Evolutionary conservation across 2,113 vertebrate species (phyloP).

Genomic region (Mionectes macconnelli): DNA sequence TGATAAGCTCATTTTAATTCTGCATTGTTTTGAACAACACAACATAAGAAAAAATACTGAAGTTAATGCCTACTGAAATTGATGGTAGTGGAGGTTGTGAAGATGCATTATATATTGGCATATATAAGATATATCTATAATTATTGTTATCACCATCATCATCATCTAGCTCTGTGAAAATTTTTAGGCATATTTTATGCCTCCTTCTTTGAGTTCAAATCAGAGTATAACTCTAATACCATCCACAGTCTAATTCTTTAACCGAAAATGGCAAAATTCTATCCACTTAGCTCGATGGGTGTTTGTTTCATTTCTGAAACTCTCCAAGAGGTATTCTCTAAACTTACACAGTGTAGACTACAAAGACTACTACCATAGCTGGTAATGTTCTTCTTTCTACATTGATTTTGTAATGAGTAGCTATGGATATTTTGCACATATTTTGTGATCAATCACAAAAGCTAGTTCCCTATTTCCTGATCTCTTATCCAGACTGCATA

Average conservation of each 20-base stretch:
- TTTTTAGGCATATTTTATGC: background rate
- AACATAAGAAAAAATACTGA: background rate
- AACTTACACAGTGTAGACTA: fast-evolving
- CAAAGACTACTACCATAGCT: background rate
- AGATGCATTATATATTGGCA: background rate
- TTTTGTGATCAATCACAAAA: background rate
- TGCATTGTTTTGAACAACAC: background rate
- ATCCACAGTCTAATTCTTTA: background rate
- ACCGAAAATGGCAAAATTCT: background rate
- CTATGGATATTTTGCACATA: background rate
- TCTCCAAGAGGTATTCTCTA: background rate
- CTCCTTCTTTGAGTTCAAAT: background rate
- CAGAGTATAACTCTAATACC: background rate
- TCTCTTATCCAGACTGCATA: background rate
- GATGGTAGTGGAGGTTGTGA: background rate
- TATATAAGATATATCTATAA: background rate
- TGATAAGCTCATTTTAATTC: background rate
- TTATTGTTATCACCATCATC: background rate
- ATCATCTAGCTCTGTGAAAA: background rate
- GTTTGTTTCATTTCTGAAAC: background rate
- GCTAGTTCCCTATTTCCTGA: background rate
- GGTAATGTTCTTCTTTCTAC: background rate
- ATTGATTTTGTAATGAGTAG: background rate
- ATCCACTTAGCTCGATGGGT: background rate
- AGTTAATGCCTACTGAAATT: background rate